Percentiles rank a stretch among this genome's conserved stretches.
phyloP scores from a whole-genome alignment of 1,140 invertebrate genomes.

The Trachymyrmex septentrionalis region DNA sequence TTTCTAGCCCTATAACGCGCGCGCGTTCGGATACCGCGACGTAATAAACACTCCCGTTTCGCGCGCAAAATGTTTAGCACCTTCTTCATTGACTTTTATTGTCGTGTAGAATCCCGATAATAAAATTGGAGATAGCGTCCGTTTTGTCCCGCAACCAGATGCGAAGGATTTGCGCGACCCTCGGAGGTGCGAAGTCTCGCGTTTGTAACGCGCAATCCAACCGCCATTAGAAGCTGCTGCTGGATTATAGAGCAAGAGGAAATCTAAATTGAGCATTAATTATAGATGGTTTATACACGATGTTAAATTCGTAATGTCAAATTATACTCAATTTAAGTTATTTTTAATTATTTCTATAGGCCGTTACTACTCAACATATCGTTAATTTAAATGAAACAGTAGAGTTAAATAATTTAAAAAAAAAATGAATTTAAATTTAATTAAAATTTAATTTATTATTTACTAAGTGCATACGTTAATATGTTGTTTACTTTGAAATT shows the following conservation, averaged over 20 bases:
- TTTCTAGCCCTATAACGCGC: slow-evolving; percentile 50
- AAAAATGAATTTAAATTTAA: no score
- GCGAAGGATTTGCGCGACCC: not conserved
- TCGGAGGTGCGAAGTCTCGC: slow-evolving; percentile 47
- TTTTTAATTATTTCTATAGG: no score
- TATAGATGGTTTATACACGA: slow-evolving; percentile 5
- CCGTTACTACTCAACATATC: no score
- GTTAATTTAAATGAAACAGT: no score
- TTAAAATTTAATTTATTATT: no score
- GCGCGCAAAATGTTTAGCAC: slow-evolving; percentile 68
- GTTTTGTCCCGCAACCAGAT: not conserved
- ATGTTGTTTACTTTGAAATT: no score
- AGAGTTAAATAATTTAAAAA: no score
- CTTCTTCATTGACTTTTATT: slow-evolving; percentile 69
- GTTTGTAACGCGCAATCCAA: not conserved
- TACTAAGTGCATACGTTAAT: no score
- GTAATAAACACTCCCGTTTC: slow-evolving; percentile 72
- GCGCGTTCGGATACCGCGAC: not conserved
- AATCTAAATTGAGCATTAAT: slow-evolving; percentile 22
- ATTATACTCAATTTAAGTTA: no score
- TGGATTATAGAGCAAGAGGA: slow-evolving; percentile 16
- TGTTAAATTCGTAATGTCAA: no score
- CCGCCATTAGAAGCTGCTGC: slow-evolving; percentile 24
- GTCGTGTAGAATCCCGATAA: slow-evolving; percentile 37
- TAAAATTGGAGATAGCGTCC: slow-evolving; percentile 29